Evolutionary conservation across 2,888 invertebrate species (phyloP).

Genomic region (Ectropis crepuscularia): DNA sequence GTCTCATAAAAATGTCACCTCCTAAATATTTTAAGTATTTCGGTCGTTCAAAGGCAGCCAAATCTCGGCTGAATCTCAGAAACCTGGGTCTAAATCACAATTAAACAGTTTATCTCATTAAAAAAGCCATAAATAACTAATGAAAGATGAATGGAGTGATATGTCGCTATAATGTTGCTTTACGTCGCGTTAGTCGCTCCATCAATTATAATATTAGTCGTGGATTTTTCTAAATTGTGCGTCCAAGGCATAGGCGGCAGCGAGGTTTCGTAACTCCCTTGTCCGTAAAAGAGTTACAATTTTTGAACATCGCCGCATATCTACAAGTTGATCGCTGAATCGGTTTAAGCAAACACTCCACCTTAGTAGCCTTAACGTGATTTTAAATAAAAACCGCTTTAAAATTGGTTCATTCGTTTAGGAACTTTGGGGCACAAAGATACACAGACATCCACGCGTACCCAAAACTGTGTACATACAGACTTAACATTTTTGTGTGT

Average conservation of each 20-base stretch:
- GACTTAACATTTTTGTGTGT: too few relatives aligned
- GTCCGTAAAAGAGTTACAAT: too few relatives aligned
- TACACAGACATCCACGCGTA: too few relatives aligned
- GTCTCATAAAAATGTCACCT: slow-evolving; percentile 1
- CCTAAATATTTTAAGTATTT: slow-evolving; percentile 6
- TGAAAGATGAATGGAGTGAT: slow-evolving; percentile 62
- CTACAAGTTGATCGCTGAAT: too few relatives aligned
- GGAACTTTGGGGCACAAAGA: too few relatives aligned
- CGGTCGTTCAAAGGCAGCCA: slow-evolving; percentile 14
- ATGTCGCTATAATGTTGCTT: slow-evolving; percentile 65
- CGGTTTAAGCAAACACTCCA: too few relatives aligned
- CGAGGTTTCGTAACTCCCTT: slow-evolving; percentile 8
- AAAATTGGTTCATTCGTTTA: too few relatives aligned
- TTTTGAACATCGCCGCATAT: too few relatives aligned
- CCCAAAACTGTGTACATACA: too few relatives aligned
- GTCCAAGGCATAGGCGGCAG: slow-evolving; percentile 17
- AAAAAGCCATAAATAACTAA: slow-evolving; percentile 45
- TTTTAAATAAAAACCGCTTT: too few relatives aligned
- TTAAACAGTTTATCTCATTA: slow-evolving; percentile 50
- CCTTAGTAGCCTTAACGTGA: too few relatives aligned
- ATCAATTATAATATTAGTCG: slow-evolving; percentile 66
- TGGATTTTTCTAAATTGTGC: slow-evolving; percentile 42
- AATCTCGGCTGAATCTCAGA: slow-evolving; percentile 26
- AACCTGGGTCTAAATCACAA: slow-evolving; percentile 35
- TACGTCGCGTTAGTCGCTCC: slow-evolving; percentile 56